Percentiles rank a stretch among this genome's conserved stretches.
Conservation (phyloP, 2,113 vertebrate species). For the Saimiri boliviensis region DNA sequence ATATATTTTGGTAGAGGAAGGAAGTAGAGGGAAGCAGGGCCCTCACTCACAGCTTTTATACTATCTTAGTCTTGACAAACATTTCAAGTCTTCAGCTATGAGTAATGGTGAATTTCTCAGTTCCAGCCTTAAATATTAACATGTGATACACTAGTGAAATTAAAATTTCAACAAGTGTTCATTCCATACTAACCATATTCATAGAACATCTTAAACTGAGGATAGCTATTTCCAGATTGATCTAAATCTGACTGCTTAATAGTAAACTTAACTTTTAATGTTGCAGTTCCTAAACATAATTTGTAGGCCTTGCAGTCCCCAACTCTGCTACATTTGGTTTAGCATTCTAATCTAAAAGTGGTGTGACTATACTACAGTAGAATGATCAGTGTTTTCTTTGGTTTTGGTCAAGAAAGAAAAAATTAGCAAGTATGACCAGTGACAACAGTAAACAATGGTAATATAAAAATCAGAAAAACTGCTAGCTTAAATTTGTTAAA, state of each 20-base stretch:
- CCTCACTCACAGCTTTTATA: neutral
- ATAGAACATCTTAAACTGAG: neutral
- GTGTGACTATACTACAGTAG: slow-evolving; percentile 32
- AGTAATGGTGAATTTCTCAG: neutral
- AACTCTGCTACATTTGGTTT: slow-evolving; percentile 20
- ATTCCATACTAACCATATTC: neutral
- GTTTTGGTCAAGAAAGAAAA: slow-evolving; percentile 61
- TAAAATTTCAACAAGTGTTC: neutral
- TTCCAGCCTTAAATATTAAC: neutral
- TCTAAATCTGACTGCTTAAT: neutral
- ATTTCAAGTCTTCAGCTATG: neutral
- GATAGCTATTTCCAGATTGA: neutral
- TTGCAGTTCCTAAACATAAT: neutral
- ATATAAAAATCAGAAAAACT: slow-evolving; percentile 53
- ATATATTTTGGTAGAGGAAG: neutral
- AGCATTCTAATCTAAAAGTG: slow-evolving; percentile 50
- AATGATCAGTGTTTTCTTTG: slow-evolving; percentile 57
- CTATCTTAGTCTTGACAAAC: neutral
- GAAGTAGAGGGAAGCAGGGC: neutral
- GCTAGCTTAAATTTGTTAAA: slow-evolving; percentile 16
- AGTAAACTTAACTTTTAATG: neutral
- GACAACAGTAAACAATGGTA: slow-evolving; percentile 13
- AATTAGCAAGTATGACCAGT: slow-evolving; percentile 17
- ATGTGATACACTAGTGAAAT: neutral
- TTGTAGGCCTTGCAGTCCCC: neutral